Conservation (phyloP, 2,888 invertebrate genomes). For the Cenopis cana region DNA sequence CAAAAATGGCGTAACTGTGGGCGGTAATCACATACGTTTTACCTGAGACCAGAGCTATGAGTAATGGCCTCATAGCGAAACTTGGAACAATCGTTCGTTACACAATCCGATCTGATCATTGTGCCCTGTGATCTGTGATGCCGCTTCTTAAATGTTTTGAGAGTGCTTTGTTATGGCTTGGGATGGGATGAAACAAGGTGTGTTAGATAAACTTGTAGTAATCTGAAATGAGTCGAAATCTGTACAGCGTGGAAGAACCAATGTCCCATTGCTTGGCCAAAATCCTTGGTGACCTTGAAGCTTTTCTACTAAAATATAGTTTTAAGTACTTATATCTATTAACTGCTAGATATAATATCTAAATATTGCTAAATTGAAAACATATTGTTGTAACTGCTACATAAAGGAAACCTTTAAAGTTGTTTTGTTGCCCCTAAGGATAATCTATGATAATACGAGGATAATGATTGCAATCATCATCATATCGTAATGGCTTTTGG, state of each 20-base stretch:
- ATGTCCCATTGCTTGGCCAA: no score
- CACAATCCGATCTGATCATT: conserved; percentile 41
- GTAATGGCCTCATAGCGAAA: conserved; percentile 32
- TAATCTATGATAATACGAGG: no score
- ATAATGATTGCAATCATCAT: no score
- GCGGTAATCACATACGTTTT: conserved; percentile 17
- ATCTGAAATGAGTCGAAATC: not conserved
- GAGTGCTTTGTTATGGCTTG: conserved; percentile 19
- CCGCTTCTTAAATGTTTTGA: conserved; percentile 9
- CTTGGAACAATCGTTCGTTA: conserved; percentile 41
- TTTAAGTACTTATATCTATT: no score
- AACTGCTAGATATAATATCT: no score
- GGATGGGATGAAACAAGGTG: conserved; percentile 8
- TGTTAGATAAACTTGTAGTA: not conserved
- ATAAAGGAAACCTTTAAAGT: no score
- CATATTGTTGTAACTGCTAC: no score
- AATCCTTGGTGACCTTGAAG: no score
- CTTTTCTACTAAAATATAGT: no score
- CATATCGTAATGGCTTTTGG: no score
- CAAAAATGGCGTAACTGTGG: conserved; percentile 23
- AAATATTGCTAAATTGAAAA: no score
- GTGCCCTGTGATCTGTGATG: conserved; percentile 33
- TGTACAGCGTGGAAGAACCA: not conserved
- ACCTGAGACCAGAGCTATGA: conserved; percentile 23
- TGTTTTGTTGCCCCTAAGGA: no score